Base-by-base conservation (phyloP, 2,113 vertebrate species). In the Equus przewalskii region DNA sequence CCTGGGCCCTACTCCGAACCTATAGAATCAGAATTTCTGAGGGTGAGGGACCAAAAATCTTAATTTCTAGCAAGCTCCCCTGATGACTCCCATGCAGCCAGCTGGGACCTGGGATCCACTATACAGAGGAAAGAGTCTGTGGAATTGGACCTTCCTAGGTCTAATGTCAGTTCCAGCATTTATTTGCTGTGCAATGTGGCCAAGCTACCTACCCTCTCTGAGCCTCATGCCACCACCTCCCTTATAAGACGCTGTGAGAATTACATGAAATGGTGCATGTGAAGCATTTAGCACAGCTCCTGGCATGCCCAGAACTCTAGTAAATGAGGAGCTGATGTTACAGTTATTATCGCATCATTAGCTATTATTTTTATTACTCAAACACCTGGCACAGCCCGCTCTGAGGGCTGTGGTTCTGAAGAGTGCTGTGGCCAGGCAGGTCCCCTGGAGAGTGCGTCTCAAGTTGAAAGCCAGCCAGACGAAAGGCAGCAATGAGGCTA, bases 391-490 rank as follows among this genome's bases (percentile, higher is more conserved):
- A 67, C 0, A 72, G 30, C 65, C 88, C 24, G 41, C 56, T 60
- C 81, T 51, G 65, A 67, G 76, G 62, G 28, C 69, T 8, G 5
- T 28, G 19, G 76, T 36, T 97, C 49, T 51, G 9, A 46, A 89
- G 13, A 3, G 83, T 69, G 26, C 30, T 26, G 56, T 75, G 1
- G 3, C 79, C 58, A 75, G 76, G n/a, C 76, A 18, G 46, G 67
- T 7, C 24, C 69, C 83, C 60, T 22, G 14, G 30, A 94, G 72
- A 94, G 64, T 54, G 49, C n/a, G 73, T 18, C 85, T 94, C 67
- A 76, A 89, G 96, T 95, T 96, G 95, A 97, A 97, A 96, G 94
- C 36, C 64, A 76, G 78, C 78, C 54, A 96, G 96, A 98, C 97
- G 64, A 98, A 97, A 97, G 97, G 86, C 92, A 90, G 90, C 95